These are phyloP conservation scores for Pemphigus obesinymphae DNA, from an alignment of 1,140 invertebrate species.

Conservation along the genomic window DNA sequence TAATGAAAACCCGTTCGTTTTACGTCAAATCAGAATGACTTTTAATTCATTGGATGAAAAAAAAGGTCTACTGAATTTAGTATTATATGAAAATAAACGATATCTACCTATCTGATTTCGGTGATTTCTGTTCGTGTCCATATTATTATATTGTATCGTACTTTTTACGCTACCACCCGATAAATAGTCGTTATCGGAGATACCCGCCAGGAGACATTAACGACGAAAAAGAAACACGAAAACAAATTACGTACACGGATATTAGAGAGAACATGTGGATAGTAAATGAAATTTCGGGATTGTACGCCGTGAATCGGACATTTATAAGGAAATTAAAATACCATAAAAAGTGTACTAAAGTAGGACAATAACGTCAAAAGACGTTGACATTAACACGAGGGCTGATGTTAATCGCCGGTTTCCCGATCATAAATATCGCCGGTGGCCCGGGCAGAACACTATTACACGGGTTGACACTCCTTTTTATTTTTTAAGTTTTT, in stretches of 20 bases:
- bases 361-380: slow-evolving; percentile 2
- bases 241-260: background rate
- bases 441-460: slow-evolving; percentile 12
- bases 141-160: too few relatives aligned
- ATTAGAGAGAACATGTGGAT: background rate
- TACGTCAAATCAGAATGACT: too few relatives aligned
- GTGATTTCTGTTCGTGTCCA: too few relatives aligned
- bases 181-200: background rate
- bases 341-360: slow-evolving; percentile 2
- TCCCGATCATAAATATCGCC: slow-evolving; percentile 20
- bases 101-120: too few relatives aligned
- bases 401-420: slow-evolving; percentile 22
- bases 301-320: background rate
- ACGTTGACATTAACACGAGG: slow-evolving; percentile 15
- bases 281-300: background rate
- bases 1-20: too few relatives aligned
- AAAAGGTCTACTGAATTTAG: too few relatives aligned
- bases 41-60: too few relatives aligned
- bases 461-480: slow-evolving; percentile 25
- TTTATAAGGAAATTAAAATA: slow-evolving; percentile 29
- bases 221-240: background rate
- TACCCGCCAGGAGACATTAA: background rate
- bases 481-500: background rate
- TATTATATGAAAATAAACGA: too few relatives aligned
- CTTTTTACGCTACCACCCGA: background rate